Percentiles rank a stretch among this genome's conserved stretches.
Conservation (phyloP, 2,888 invertebrate species). For the Plagiodera versicolora region DNA sequence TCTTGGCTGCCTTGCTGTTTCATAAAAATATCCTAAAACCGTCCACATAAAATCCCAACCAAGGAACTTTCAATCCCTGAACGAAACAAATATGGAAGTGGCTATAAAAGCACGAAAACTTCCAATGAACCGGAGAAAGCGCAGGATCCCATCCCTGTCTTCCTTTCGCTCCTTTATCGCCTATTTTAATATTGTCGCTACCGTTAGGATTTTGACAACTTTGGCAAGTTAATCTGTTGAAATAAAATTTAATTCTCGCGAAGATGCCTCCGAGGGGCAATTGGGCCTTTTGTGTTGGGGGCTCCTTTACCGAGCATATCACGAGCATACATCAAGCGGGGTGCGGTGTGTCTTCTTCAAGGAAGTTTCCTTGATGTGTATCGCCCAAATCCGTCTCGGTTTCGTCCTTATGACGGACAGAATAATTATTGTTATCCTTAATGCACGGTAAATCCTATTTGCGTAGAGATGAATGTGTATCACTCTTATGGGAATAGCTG, state of each 20-base stretch:
- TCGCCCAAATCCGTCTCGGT: conserved; percentile 26
- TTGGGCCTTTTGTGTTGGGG: conserved; percentile 32
- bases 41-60: conserved; percentile 23
- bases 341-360: conserved; percentile 17
- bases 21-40: neutral
- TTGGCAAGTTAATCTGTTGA: conserved; percentile 43
- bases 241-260: conserved; percentile 45
- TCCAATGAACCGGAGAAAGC: conserved; percentile 18
- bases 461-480: conserved; percentile 13
- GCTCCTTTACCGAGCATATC: conserved; percentile 13
- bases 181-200: conserved; percentile 33
- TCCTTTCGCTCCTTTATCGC: conserved; percentile 32
- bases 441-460: conserved; percentile 19
- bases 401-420: conserved; percentile 29
- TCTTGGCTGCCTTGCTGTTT: no score
- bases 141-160: conserved; percentile 28
- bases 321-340: conserved; percentile 22
- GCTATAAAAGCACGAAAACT: conserved; percentile 25
- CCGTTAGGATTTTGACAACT: conserved; percentile 45
- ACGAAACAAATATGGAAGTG: conserved; percentile 25
- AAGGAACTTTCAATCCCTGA: conserved; percentile 26
- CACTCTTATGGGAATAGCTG: neutral
- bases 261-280: conserved; percentile 39
- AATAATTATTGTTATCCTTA: conserved; percentile 29
- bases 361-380: conserved; percentile 24